Evolutionary conservation across 2,888 invertebrate genomes (phyloP), one percentile per base, ranked within the genome.

Genomic region (Chrysopilus asiliformis): DNA sequence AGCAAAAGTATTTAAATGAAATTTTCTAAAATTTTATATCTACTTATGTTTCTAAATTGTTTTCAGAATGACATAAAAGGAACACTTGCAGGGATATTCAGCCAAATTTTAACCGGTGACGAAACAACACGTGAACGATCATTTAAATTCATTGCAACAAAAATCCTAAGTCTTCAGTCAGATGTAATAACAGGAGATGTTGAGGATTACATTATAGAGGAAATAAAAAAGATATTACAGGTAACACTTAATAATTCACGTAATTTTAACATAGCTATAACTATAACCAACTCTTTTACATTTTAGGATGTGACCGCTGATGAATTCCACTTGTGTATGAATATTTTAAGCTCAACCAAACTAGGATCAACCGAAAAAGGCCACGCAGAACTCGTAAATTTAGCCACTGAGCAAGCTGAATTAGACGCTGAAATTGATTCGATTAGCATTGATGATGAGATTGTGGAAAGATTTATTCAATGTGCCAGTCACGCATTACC

Each of bases 301-400:
- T 47, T 55, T n/a, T 53, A 86, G 78, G 87, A 89, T 68, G 83
- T 89, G 18, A 85, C 82, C 10, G 86, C 87, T 20, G 86, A 87
- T 48, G 94, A 95, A 65, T 93, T 94, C 65, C 79, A 86, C 49
- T 72, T 78, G 43, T 76, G 94, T 40, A 86, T 95, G 81, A 79
- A 79, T 31, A 72, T 91, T 46, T 66, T 95, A 48, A 76, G 79
- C 18, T 74, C 78, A 63, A 80, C 93, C 8, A 78, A 80, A 57
- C 68, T 85, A 31, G 82, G 86, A 32, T 79, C 79, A 47, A 83
- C 87, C 6, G 71, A 85, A 10, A 70, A 71, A 31, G 93, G 93
- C 4, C 85, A 91, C 54, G 82, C 85, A 47, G 85, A 89, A 58
- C 66, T 95, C 19, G 76, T 91, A 8, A 81, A 86, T 47, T 73